These are phyloP conservation scores for Hirundo rustica DNA, from an alignment of 2,797 vertebrate species.

Conservation along the genomic window DNA sequence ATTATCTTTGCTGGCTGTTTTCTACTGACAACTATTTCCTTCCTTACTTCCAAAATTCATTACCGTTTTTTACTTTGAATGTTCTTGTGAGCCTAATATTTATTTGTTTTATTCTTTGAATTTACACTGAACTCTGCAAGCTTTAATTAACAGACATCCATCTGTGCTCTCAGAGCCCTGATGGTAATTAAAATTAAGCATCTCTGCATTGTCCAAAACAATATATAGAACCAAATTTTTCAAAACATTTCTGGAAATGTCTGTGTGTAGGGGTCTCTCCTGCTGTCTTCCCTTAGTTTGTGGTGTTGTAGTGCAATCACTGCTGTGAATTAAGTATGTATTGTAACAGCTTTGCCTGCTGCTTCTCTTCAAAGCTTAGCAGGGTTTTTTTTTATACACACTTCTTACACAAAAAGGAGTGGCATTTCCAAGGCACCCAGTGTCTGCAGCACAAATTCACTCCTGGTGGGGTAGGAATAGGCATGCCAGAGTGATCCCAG, in stretches of 20 bases:
- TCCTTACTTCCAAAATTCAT: background rate
- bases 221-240: background rate
- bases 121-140: background rate
- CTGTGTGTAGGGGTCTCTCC: background rate
- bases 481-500: background rate
- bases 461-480: background rate
- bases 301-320: background rate
- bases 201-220: background rate
- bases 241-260: background rate
- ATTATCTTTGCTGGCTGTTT: conserved; percentile 8
- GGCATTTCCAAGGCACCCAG: background rate
- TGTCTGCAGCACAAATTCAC: background rate
- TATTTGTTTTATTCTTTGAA: conserved; percentile 26
- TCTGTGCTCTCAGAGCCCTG: background rate
- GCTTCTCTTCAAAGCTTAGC: background rate
- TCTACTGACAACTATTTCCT: conserved; percentile 15
- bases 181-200: conserved; percentile 31
- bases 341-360: conserved; percentile 10
- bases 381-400: background rate
- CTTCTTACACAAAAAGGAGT: background rate
- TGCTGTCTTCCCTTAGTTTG: background rate
- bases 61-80: conserved; percentile 29
- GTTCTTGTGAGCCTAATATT: background rate
- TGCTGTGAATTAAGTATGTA: background rate
- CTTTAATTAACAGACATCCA: conserved; percentile 36